phyloP scores from a whole-genome alignment of 2,888 invertebrate genomes.

The Epinotia bilunana region DNA sequence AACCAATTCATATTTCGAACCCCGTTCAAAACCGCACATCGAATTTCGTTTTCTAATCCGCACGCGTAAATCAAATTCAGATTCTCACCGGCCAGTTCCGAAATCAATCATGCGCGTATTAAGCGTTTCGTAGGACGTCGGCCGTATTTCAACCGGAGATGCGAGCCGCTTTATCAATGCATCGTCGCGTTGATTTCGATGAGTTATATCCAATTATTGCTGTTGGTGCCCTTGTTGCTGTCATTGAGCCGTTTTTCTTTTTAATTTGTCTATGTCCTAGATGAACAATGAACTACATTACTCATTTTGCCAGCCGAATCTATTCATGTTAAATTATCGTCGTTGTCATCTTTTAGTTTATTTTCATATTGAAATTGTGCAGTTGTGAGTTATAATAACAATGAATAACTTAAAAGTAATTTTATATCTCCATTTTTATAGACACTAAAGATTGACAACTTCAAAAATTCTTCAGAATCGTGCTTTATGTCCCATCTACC shows the following conservation, averaged over 20 bases:
- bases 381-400: neutral
- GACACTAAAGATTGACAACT: constrained; percentile 16
- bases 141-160: constrained; percentile 82
- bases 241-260: constrained; percentile 71
- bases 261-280: constrained; percentile 40
- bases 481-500: constrained; percentile 19
- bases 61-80: constrained; percentile 44
- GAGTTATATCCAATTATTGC: constrained; percentile 82
- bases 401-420: neutral
- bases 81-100: constrained; percentile 57
- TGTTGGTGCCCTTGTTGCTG: constrained; percentile 81
- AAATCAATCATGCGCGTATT: constrained; percentile 80
- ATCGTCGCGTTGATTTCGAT: constrained; percentile 81
- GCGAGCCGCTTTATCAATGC: constrained; percentile 82
- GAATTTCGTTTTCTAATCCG: constrained; percentile 38
- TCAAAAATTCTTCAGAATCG: constrained; percentile 19
- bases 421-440: neutral
- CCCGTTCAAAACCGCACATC: neutral
- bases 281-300: constrained; percentile 34
- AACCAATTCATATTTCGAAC: neutral
- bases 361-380: neutral
- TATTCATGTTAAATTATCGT: constrained; percentile 17
- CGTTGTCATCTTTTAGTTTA: neutral
- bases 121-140: constrained; percentile 67
- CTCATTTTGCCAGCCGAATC: neutral